These are phyloP conservation scores for Oscheius myriophilus DNA, from an alignment of 2,888 invertebrate genomes.

Conservation along the genomic window DNA sequence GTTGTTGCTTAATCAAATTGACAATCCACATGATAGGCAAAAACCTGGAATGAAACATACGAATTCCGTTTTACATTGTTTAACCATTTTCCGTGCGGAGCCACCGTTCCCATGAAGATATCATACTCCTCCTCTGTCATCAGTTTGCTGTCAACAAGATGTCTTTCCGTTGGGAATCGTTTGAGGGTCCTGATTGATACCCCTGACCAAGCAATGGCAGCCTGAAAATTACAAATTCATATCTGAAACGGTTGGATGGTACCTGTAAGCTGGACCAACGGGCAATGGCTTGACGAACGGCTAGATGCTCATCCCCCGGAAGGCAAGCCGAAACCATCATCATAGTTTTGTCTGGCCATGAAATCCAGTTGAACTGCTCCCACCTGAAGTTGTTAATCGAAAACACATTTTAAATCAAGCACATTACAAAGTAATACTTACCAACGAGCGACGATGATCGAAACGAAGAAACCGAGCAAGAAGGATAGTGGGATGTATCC, in stretches of 20 bases:
- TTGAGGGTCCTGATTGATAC: constrained; percentile 71
- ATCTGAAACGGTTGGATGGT: background rate
- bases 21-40: constrained; percentile 74
- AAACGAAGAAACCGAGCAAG: constrained; percentile 70
- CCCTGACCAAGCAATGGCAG: constrained; percentile 69
- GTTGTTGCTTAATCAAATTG: constrained; percentile 70
- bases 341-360: constrained; percentile 71
- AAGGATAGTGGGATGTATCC: constrained; percentile 70
- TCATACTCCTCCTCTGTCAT: constrained; percentile 73
- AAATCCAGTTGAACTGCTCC: constrained; percentile 70
- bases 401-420: background rate
- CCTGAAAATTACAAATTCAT: constrained; percentile 41
- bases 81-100: constrained; percentile 74
- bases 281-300: constrained; percentile 63
- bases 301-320: constrained; percentile 62
- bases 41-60: constrained; percentile 66
- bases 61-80: background rate
- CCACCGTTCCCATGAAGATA: constrained; percentile 72
- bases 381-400: constrained; percentile 48
- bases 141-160: constrained; percentile 73
- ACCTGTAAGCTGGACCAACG: constrained; percentile 67
- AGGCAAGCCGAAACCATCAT: constrained; percentile 67
- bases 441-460: constrained; percentile 68
- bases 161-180: constrained; percentile 73
- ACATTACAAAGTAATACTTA: too few species aligned